A percentile compares a stretch with the other conserved stretches of the same genome.
Conservation (phyloP, 2,113 vertebrate species). For the Bos javanicus region DNA sequence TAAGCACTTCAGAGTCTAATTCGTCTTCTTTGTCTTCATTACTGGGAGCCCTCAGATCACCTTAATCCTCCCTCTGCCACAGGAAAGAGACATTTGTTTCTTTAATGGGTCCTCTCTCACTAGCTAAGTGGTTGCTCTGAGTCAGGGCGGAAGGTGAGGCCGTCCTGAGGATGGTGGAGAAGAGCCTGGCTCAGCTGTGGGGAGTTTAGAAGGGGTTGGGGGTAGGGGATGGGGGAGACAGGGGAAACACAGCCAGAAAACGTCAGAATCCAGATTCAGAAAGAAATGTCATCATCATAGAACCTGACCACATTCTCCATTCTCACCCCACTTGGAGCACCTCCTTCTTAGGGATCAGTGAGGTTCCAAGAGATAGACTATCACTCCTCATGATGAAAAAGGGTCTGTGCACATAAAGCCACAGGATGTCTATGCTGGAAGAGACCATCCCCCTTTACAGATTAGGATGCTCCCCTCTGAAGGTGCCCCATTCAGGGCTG, state of each 20-base stretch:
- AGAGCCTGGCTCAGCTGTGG: neutral
- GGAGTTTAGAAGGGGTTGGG: neutral
- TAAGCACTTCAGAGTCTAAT: constrained; percentile 62
- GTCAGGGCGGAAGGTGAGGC: constrained; percentile 60
- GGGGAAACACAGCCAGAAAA: neutral
- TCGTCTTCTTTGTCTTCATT: constrained; percentile 70
- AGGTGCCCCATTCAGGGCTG: neutral
- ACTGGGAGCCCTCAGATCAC: constrained; percentile 60
- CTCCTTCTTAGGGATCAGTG: neutral
- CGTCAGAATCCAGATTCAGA: neutral
- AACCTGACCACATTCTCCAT: neutral
- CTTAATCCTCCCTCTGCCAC: constrained; percentile 51
- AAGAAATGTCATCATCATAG: neutral
- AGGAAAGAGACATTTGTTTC: constrained; percentile 70
- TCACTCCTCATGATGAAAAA: neutral
- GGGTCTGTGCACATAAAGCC: neutral
- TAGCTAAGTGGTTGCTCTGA: constrained; percentile 63
- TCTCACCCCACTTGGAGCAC: neutral
- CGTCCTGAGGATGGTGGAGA: neutral
- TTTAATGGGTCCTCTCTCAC: constrained; percentile 71
- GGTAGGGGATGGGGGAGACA: no score
- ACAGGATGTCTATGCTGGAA: neutral
- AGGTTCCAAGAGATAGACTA: neutral
- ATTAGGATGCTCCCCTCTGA: neutral
- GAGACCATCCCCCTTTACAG: neutral